Evolutionary conservation across 1,140 invertebrate genomes (phyloP), one percentile per base, ranked within the genome.

Genomic region (Drosophila pseudoananassae): DNA sequence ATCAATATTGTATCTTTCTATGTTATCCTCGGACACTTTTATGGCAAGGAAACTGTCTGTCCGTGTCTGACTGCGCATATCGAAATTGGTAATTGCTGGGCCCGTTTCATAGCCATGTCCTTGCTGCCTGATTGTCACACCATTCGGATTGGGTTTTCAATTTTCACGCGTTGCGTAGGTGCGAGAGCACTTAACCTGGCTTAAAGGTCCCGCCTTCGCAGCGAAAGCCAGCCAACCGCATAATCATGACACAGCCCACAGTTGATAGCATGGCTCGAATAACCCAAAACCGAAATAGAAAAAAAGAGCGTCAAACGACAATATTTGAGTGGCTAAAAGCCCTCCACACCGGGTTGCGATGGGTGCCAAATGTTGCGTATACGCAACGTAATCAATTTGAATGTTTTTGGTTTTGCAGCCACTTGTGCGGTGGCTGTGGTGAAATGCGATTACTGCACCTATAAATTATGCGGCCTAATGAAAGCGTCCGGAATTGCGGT

Each of bases 341-440:
- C 61, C 46, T 36, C 10, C 10, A 12, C 57, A 65, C 49, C 72
- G 51, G 60, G 66, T 45, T 33, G 61, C 31, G 17, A 7, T 15
- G 59, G 45, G 68, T 17, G 60, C 52, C 69, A 80, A 80, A 87
- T 81, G 74, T 75, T 59, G 82, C 83, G 82, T 85, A 85, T 87
- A 85, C 82, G 81, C 60, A 78, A 45, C 54, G 81, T 75, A 87
- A 87, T 87, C 68, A 84, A 77, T 74, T 84, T 64, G 50, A 80
- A 84, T 72, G 65, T 57, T 73, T 82, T 54, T 38, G 57, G 38
- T 65, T 79, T 77, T 76, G 84, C 81, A 69, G 77, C 56, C 54
- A 53, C 60, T 75, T 53, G 58, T 76, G 64, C 61, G 59, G 66
- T 40, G 33, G 49, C 17, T 27, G 15, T 17, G 63, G 49, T 55